Percentiles rank a stretch among this genome's conserved stretches.
Conservation (phyloP, 2,797 vertebrate species). For the Falco naumanni region DNA sequence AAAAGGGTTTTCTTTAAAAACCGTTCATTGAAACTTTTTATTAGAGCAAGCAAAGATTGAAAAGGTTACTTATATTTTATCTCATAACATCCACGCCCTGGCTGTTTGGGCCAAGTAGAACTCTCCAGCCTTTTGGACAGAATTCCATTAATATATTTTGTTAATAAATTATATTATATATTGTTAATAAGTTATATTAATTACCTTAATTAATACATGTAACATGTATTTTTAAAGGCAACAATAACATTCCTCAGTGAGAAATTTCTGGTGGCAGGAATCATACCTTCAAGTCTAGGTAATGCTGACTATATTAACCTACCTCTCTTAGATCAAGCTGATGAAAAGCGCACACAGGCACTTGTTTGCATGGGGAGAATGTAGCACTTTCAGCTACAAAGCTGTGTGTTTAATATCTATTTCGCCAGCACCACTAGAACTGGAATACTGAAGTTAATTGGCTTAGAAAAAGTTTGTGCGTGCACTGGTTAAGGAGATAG, state of each 20-base stretch:
- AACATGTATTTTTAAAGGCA: background rate
- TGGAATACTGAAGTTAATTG: background rate
- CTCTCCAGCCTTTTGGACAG: background rate
- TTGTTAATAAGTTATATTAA: too few relatives aligned
- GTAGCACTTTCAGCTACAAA: background rate
- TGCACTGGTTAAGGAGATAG: background rate
- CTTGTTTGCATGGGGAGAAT: background rate
- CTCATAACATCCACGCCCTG: background rate
- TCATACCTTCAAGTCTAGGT: background rate
- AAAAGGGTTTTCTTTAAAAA: background rate
- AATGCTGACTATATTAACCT: background rate
- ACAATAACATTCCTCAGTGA: background rate
- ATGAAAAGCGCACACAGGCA: background rate
- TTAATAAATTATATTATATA: too few relatives aligned
- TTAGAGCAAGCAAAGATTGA: background rate
- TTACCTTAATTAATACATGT: background rate
- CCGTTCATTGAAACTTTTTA: background rate
- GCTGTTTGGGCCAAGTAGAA: background rate
- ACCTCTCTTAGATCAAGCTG: background rate
- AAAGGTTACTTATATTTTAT: background rate
- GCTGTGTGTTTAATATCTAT: background rate
- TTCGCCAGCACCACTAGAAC: background rate
- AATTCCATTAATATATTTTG: background rate
- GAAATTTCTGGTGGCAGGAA: background rate
- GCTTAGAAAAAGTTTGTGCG: background rate